Percentiles rank a stretch among this genome's conserved stretches.
These are phyloP conservation scores for Neoniphon sammara DNA, from an alignment of 2,797 vertebrate species.

Conservation along the genomic window DNA sequence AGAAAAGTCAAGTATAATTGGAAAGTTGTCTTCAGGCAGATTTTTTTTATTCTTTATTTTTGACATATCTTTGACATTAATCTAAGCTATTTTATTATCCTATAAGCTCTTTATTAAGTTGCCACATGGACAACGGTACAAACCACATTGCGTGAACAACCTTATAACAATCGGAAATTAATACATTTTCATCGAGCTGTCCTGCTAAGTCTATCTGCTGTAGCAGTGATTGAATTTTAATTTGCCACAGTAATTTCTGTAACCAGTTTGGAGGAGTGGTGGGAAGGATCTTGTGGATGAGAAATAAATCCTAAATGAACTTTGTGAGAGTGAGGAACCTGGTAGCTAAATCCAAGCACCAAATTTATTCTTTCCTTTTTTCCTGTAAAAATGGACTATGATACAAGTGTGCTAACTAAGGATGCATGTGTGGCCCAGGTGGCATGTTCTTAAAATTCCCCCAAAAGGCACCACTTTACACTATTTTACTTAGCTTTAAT, in stretches of 20 bases:
- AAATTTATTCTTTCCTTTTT: not conserved
- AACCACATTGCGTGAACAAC: slow-evolving; percentile 63
- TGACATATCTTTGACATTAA: slow-evolving; percentile 50
- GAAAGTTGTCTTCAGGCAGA: slow-evolving; percentile 49
- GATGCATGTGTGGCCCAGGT: not conserved
- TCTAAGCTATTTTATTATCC: slow-evolving; percentile 47
- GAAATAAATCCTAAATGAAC: slow-evolving; percentile 42
- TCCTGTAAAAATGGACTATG: slow-evolving; percentile 15
- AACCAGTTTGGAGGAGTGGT: slow-evolving; percentile 49
- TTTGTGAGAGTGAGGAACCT: not conserved
- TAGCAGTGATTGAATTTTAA: slow-evolving; percentile 55
- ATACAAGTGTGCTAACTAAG: not conserved
- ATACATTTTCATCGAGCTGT: slow-evolving; percentile 60
- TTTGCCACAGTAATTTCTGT: slow-evolving; percentile 52
- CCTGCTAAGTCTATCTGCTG: slow-evolving; percentile 47
- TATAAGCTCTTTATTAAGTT: slow-evolving; percentile 58
- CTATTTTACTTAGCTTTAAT: not conserved
- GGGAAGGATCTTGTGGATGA: slow-evolving; percentile 21
- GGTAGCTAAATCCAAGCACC: slow-evolving; percentile 1
- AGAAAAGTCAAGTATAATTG: slow-evolving; percentile 48
- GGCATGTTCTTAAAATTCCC: not conserved
- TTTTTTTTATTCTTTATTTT: slow-evolving; percentile 15
- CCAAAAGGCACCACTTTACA: not conserved
- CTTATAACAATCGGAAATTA: slow-evolving; percentile 71
- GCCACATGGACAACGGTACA: slow-evolving; percentile 50